Evolutionary conservation across 1,140 invertebrate genomes (phyloP), one percentile per base, ranked within the genome.

Genomic region (Platorchestia sp.): DNA sequence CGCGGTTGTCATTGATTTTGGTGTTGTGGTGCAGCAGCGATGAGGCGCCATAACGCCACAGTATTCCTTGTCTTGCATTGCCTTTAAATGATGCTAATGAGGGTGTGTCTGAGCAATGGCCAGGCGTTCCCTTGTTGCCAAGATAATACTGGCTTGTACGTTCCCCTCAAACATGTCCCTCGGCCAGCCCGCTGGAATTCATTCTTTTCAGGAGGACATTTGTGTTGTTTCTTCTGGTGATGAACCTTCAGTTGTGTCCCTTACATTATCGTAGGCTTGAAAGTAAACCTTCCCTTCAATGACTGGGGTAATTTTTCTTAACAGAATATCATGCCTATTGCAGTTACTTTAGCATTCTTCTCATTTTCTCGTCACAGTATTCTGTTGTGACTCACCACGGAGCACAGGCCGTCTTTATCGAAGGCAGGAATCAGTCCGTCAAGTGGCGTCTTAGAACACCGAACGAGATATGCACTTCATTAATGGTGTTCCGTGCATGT

Each of bases 1-100:
- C 43, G 91, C 44, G 43, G 43, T 10, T 40, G 41, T 42, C 91
- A 93, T 93, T 93, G 91, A 93, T 93, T 93, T 93, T 93, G 91
- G 91, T 93, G 91, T 93, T 45, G 91, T 93, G 91, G 91, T 93
- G 91, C 43, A 93, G 91, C 43, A 45, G 45, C 91, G 91, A 47
- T 47, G 91, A 45, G 91, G 91, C 91, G 91, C 91, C 91, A 93
- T 93, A 45, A 45, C 45, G 91, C 87, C 41, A 90, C 87, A 42
- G 87, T 43, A 45, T 43, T 90, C 41, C 87, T 90, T 90, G 41
- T 90, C 87, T 90, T 90, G 87, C 41, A 90, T 90, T 90, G 87
- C 87, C 44, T 43, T 90, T 90, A 90, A 90, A 90, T 90, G 87
- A 42, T 43, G 41, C 27, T 90, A 90, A 90, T 90, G 87, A 90